Base-by-base conservation (phyloP, 2,888 invertebrate genomes). In the Diachrysia chrysitis region DNA sequence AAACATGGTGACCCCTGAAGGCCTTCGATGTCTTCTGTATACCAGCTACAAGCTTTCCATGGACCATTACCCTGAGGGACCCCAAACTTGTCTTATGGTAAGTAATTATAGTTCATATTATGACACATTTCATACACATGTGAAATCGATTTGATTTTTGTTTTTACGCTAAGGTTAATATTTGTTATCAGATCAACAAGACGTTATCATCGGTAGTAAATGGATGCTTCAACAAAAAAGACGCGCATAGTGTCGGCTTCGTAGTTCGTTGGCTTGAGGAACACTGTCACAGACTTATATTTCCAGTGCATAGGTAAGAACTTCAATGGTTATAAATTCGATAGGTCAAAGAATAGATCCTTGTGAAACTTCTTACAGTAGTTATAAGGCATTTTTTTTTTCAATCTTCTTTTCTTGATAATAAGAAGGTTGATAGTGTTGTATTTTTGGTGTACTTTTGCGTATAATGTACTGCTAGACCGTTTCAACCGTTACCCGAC, bases 201-300 rank as follows among this genome's bases (percentile, higher is more conserved):
- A 97, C 98, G 0, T 92, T 98, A 60, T 94, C 96, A 58, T 96
- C 98, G 1, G 97, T 98, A 42, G 96, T 97, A 60, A 96, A 96
- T 80, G 97, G 98, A 19, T 98, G 98, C 87, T 98, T 98, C 93
- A 97, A 98, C 89, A 96, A 97, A 32, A 98, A 98, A 89, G 96
- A 96, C 69, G 95, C 95, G 58, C 96, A 98, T 78, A 97, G 97
- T 60, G 94, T 97, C 23, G 97, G 97, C 69, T 98, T 96, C 87
- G 97, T 98, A 68, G 96, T 97, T 61, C 97, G 98, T 87, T 98
- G 98, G 98, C 95, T 98, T 25, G 96, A 96, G 83, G 96, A 97
- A 74, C 97, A 98, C 92, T 97, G 97, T 70, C 97, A 97, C 51
- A 95, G 98, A 54, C 94, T 98, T 53, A 96, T 98, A 53, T 95